These are phyloP conservation scores for Oxyruncus cristatus DNA, from an alignment of 2,113 vertebrate species.

Conservation along the genomic window DNA sequence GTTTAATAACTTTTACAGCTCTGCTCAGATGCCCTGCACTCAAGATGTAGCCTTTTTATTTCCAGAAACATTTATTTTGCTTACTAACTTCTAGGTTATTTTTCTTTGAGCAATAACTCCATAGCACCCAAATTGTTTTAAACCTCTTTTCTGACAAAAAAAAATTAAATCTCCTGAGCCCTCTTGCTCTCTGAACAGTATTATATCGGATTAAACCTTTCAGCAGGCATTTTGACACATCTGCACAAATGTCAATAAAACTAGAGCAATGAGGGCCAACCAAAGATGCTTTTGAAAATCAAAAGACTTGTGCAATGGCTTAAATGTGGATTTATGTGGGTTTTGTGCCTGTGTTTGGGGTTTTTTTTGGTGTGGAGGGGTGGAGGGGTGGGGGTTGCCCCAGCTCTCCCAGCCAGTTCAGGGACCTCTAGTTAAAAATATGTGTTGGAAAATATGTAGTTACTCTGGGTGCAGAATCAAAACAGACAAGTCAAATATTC, in stretches of 20 bases:
- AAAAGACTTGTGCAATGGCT: not conserved
- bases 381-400: no score
- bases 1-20: not conserved
- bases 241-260: not conserved
- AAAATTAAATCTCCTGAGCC: not conserved
- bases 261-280: not conserved
- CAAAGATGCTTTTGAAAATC: not conserved
- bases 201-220: not conserved
- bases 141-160: not conserved
- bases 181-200: not conserved
- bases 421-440: not conserved
- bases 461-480: not conserved
- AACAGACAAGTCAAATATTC: not conserved
- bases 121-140: not conserved
- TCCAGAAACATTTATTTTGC: not conserved
- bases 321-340: not conserved
- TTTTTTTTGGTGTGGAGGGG: not conserved
- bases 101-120: slow-evolving; percentile 1
- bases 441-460: not conserved
- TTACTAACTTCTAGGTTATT: not conserved
- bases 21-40: not conserved
- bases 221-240: not conserved
- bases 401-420: not conserved
- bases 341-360: not conserved
- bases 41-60: not conserved